Evolutionary conservation across 2,113 vertebrate species (phyloP).

Genomic region (Thunnus maccoyii): DNA sequence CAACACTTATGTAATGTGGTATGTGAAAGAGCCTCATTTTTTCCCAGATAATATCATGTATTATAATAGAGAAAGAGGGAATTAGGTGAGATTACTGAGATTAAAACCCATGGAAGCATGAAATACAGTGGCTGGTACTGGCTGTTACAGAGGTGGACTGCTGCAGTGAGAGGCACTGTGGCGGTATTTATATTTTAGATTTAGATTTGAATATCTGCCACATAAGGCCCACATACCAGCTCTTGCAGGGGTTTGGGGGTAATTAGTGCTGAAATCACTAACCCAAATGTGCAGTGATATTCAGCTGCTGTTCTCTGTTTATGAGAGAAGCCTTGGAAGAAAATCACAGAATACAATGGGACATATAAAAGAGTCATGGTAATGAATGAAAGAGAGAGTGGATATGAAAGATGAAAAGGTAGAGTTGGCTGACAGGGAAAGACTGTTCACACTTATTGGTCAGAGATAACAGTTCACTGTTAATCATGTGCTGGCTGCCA

Average conservation of each 20-base stretch:
- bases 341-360: conserved; percentile 37
- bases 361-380: conserved; percentile 17
- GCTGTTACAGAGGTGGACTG: conserved; percentile 52
- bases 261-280: conserved; percentile 78
- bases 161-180: conserved; percentile 43
- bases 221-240: conserved; percentile 44
- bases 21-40: conserved; percentile 57
- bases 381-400: conserved; percentile 16
- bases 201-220: conserved; percentile 70
- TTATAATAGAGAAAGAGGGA: conserved; percentile 57
- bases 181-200: conserved; percentile 54
- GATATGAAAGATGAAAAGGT: conserved; percentile 45
- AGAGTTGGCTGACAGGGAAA: conserved; percentile 18
- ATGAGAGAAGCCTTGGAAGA: conserved; percentile 17
- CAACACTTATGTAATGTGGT: conserved; percentile 32
- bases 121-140: conserved; percentile 44
- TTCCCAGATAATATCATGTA: conserved; percentile 58
- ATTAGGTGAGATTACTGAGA: conserved; percentile 69
- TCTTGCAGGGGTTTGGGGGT: conserved; percentile 66
- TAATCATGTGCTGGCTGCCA: conserved; percentile 15
- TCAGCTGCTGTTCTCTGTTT: conserved; percentile 51
- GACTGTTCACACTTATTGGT: conserved; percentile 26
- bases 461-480: conserved; percentile 17
- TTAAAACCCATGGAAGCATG: conserved; percentile 63
- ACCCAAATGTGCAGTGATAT: conserved; percentile 59